phyloP scores from a whole-genome alignment of 2,888 invertebrate genomes.

The Melanargia galathea region DNA sequence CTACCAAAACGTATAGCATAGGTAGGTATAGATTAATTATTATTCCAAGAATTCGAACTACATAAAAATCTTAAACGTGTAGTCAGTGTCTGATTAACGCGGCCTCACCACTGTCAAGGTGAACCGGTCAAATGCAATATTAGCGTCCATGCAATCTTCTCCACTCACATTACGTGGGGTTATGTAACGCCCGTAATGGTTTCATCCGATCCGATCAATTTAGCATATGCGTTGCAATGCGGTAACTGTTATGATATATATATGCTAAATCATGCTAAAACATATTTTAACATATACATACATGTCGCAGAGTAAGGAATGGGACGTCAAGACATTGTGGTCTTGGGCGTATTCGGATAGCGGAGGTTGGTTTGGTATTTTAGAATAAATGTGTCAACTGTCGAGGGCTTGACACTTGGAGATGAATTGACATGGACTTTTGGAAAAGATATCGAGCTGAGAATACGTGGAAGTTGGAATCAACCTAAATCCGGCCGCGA shows the following conservation, averaged over 20 bases:
- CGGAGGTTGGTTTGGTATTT: too few relatives aligned
- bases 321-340: too few relatives aligned
- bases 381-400: too few relatives aligned
- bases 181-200: slow-evolving; percentile 7
- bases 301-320: too few relatives aligned
- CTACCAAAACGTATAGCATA: not conserved
- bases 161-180: not conserved
- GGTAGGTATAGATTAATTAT: not conserved
- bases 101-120: slow-evolving; percentile 10
- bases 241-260: too few relatives aligned
- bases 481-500: too few relatives aligned
- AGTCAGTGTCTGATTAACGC: not conserved
- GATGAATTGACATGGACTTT: too few relatives aligned
- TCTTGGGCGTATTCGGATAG: too few relatives aligned
- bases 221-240: not conserved
- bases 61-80: not conserved
- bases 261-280: not conserved
- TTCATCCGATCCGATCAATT: slow-evolving; percentile 1
- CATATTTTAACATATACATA: too few relatives aligned
- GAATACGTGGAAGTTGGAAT: too few relatives aligned
- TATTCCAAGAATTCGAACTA: slow-evolving; percentile 3
- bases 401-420: too few relatives aligned
- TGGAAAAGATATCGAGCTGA: too few relatives aligned
- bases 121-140: slow-evolving; percentile 5
- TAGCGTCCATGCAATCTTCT: slow-evolving; percentile 1